These are phyloP conservation scores for Callithrix jacchus DNA, from an alignment of 2,113 vertebrate species.

Conservation along the genomic window DNA sequence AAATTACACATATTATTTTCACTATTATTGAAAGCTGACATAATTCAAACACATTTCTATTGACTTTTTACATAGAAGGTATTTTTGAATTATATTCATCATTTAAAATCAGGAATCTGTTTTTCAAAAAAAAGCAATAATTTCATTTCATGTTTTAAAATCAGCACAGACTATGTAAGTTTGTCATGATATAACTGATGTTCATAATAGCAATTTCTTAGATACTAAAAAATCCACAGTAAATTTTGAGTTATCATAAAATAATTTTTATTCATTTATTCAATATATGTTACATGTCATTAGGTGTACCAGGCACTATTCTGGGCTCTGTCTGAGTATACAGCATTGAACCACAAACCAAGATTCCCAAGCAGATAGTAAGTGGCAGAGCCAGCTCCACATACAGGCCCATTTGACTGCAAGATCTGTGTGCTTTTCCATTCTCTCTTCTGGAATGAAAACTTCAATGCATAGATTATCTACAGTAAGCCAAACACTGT, in stretches of 20 bases:
- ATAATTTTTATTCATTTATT: not conserved
- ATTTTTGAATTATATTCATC: not conserved
- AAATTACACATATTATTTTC: not conserved
- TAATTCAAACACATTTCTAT: not conserved
- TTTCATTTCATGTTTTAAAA: not conserved
- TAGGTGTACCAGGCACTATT: not conserved
- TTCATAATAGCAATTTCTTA: not conserved
- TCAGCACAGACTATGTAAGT: not conserved
- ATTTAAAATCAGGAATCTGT: not conserved
- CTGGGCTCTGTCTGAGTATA: not conserved
- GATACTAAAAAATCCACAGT: not conserved
- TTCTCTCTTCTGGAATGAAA: too few relatives aligned
- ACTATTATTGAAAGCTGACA: not conserved
- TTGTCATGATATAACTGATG: not conserved
- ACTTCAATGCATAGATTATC: too few relatives aligned
- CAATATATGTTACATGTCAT: not conserved
- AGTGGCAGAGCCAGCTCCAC: too few relatives aligned
- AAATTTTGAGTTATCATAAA: not conserved
- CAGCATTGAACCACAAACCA: not conserved
- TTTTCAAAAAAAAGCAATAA: not conserved
- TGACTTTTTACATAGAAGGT: not conserved
- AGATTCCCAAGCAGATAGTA: not conserved
- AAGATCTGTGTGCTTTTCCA: too few relatives aligned
- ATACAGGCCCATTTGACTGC: too few relatives aligned
- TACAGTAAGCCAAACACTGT: too few relatives aligned